These are phyloP conservation scores for Stenolophus ochropezus DNA, from an alignment of 2,888 invertebrate species.

Conservation along the genomic window DNA sequence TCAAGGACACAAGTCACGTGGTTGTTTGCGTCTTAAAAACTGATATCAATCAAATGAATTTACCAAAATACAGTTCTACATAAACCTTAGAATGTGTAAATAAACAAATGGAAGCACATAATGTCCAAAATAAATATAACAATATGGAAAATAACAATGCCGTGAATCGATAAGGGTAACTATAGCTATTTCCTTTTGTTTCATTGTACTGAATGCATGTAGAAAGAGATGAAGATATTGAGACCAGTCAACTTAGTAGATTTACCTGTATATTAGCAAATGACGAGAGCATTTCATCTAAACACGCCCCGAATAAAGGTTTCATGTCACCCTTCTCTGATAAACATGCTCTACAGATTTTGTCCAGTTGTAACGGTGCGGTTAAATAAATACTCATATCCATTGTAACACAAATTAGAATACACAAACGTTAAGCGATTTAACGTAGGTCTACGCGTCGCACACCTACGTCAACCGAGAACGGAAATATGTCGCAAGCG, in stretches of 20 bases:
- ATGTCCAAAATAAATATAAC: background rate
- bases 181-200: slow-evolving; percentile 44
- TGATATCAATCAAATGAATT: no score
- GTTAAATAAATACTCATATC: slow-evolving; percentile 72
- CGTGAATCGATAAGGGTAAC: slow-evolving; percentile 51
- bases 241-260: slow-evolving; percentile 20
- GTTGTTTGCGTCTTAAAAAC: no score
- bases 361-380: slow-evolving; percentile 72
- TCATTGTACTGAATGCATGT: background rate
- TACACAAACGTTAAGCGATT: slow-evolving; percentile 68
- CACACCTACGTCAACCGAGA: slow-evolving; percentile 37
- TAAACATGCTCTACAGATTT: slow-evolving; percentile 74
- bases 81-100: background rate
- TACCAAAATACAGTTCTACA: background rate
- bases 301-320: slow-evolving; percentile 73
- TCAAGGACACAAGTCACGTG: no score
- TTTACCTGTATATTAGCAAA: slow-evolving; percentile 72
- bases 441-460: slow-evolving; percentile 59
- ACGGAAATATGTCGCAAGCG: slow-evolving; percentile 53
- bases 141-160: background rate
- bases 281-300: slow-evolving; percentile 74
- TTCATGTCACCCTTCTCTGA: slow-evolving; percentile 73
- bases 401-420: slow-evolving; percentile 67
- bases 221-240: slow-evolving; percentile 51
- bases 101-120: background rate